Percentiles rank a stretch among this genome's conserved stretches.
Evolutionary conservation across 2,113 vertebrate genomes (phyloP).

Genomic region (Gnathonemus longibarbis): DNA sequence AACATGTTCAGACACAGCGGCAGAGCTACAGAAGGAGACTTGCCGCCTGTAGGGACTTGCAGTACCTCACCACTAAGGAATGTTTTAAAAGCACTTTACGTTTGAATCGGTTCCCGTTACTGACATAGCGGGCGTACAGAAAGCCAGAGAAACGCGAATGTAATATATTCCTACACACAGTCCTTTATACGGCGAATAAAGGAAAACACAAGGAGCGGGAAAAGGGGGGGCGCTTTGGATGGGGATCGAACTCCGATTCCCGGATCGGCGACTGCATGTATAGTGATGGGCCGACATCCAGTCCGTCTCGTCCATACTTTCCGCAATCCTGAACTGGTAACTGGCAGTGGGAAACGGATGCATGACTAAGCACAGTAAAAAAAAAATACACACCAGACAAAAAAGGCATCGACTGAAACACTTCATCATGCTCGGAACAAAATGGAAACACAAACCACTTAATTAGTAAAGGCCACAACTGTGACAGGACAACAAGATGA

Average conservation of each 20-base stretch:
- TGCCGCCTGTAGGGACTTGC: neutral
- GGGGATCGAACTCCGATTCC: neutral
- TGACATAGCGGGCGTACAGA: neutral
- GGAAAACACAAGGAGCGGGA: neutral
- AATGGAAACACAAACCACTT: neutral
- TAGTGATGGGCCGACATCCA: neutral
- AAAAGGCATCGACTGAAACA: neutral
- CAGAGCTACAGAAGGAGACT: neutral
- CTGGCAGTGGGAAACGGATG: neutral
- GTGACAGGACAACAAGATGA: neutral
- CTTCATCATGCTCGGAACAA: neutral
- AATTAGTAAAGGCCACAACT: neutral
- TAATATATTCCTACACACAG: neutral
- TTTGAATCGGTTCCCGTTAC: neutral
- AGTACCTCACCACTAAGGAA: neutral
- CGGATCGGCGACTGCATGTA: neutral
- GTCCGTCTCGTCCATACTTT: neutral
- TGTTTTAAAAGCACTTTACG: neutral
- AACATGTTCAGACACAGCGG: neutral
- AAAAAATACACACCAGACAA: neutral
- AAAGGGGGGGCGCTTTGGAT: neutral
- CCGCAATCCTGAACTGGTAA: neutral
- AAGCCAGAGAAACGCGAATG: neutral
- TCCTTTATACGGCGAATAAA: neutral
- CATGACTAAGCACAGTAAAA: neutral